phyloP scores from a whole-genome alignment of 1,140 invertebrate species.

The Zeugodacus cucurbitae region DNA sequence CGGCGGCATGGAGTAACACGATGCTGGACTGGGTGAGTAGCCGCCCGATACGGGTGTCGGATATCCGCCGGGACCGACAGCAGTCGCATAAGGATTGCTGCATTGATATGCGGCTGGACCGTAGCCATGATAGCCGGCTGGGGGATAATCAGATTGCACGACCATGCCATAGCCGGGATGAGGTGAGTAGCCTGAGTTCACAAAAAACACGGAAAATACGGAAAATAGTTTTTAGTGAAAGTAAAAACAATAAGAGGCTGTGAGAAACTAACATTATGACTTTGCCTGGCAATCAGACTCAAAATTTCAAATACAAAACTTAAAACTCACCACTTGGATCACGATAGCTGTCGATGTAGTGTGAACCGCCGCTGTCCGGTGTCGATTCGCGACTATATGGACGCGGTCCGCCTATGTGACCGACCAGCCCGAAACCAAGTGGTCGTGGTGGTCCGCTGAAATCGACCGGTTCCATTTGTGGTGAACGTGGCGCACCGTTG shows the following conservation, averaged over 20 bases:
- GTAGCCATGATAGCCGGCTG: conserved; percentile 79
- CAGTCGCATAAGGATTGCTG: conserved; percentile 65
- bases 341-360: conserved; percentile 85
- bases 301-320: no score
- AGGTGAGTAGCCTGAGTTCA: conserved; percentile 78
- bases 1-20: conserved; percentile 87
- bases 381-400: conserved; percentile 85
- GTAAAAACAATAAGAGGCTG: not conserved
- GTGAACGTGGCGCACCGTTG: conserved; percentile 61
- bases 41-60: conserved; percentile 74
- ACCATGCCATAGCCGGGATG: conserved; percentile 85
- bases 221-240: not conserved
- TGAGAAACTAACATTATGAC: not conserved
- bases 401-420: conserved; percentile 68
- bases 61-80: conserved; percentile 69
- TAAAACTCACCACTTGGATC: conserved; percentile 78
- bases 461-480: conserved; percentile 72
- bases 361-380: conserved; percentile 83
- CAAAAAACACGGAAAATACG: not conserved
- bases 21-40: conserved; percentile 75
- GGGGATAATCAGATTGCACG: conserved; percentile 80
- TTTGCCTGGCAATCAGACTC: no score
- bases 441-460: conserved; percentile 69
- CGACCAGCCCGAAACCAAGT: conserved; percentile 64
- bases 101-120: conserved; percentile 74